Conservation (phyloP, 2,888 invertebrate genomes). For the Chrysolina oricalcia region DNA sequence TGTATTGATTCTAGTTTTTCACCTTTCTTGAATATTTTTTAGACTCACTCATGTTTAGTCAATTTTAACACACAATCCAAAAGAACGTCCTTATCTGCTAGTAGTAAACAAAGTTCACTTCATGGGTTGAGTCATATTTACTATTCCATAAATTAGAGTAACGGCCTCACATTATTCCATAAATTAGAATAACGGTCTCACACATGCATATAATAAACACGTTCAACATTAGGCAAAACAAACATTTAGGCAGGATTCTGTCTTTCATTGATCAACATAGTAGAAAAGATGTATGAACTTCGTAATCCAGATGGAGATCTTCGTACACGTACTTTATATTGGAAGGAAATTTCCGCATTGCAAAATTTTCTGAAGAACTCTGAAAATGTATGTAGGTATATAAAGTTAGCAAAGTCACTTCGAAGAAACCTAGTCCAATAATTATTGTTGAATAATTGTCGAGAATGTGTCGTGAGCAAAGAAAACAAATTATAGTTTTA, state of each 20-base stretch:
- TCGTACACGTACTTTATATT: no score
- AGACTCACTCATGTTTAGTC: not conserved
- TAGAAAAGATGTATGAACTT: no score
- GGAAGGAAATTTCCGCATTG: no score
- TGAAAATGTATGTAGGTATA: no score
- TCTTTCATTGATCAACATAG: no score
- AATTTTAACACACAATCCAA: not conserved
- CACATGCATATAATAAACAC: not conserved
- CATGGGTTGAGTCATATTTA: conserved; percentile 1
- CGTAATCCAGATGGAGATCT: no score
- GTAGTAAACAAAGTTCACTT: conserved; percentile 6
- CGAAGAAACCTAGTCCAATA: no score
- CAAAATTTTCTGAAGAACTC: no score
- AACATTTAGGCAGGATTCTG: not conserved
- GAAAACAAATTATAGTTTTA: no score
- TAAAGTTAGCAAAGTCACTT: no score
- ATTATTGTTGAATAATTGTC: no score
- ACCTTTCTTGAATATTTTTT: not conserved
- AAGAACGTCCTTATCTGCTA: not conserved
- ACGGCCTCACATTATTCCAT: not conserved
- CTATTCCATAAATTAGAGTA: conserved; percentile 1
- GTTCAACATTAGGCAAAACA: not conserved
- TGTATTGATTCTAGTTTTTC: not conserved
- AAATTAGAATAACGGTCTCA: not conserved
- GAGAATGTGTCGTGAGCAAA: no score